Evolutionary conservation across 2,113 vertebrate species (phyloP).

Genomic region (Hippoglossus stenolepis): DNA sequence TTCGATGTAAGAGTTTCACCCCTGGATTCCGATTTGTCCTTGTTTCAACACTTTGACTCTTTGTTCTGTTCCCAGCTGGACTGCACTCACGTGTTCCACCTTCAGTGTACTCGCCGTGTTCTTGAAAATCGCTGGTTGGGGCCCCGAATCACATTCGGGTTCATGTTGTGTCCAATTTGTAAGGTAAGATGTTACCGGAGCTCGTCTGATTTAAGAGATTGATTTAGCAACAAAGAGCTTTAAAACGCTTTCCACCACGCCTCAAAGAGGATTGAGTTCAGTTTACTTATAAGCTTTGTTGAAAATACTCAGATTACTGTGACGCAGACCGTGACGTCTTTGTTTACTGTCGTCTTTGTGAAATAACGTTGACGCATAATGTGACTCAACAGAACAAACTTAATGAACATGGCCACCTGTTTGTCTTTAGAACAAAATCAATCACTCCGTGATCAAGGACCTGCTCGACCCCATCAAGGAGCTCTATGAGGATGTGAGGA

Average conservation of each 20-base stretch:
- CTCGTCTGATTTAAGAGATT: not conserved
- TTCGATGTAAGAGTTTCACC: not conserved
- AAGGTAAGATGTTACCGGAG: slow-evolving; percentile 85
- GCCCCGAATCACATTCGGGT: slow-evolving; percentile 97
- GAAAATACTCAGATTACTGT: not conserved
- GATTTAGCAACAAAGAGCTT: not conserved
- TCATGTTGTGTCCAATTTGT: slow-evolving; percentile 99
- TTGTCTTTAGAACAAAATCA: slow-evolving; percentile 96
- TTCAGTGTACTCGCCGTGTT: slow-evolving; percentile 95
- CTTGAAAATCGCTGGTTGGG: slow-evolving; percentile 99
- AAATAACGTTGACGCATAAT: not conserved
- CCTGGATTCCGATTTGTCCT: not conserved
- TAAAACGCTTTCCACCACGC: not conserved
- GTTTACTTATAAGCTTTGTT: not conserved
- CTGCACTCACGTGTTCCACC: slow-evolving; percentile 98
- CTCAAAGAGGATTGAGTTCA: not conserved
- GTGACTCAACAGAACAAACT: slow-evolving; percentile 1
- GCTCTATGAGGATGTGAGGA: slow-evolving; percentile 97
- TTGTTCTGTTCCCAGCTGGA: slow-evolving; percentile 87
- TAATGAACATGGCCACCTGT: not conserved
- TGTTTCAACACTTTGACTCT: not conserved
- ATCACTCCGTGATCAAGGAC: slow-evolving; percentile 96
- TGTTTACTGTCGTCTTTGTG: not conserved
- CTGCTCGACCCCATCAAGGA: slow-evolving; percentile 98
- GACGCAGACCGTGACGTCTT: not conserved